A percentile compares a stretch with the other conserved stretches of the same genome.
Evolutionary conservation across 2,797 vertebrate genomes (phyloP).

Genomic region (Diplodus sargus): DNA sequence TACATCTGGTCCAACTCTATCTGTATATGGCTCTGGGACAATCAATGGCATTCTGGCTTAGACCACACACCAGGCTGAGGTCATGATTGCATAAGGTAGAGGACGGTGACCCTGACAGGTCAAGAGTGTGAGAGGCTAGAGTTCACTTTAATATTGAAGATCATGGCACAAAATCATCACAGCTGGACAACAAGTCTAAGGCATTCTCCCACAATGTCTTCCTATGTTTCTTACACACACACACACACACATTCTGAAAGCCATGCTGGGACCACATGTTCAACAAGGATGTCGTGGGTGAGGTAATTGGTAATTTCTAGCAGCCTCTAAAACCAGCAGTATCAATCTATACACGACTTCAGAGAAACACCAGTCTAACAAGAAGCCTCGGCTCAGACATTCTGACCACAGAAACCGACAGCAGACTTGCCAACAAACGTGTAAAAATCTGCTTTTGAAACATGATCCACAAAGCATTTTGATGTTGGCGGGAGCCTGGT

Average conservation of each 20-base stretch:
- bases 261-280: constrained; percentile 70
- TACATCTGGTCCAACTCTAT: not conserved
- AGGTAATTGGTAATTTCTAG: constrained; percentile 53
- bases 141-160: constrained; percentile 46
- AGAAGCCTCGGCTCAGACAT: constrained; percentile 50
- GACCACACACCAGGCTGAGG: constrained; percentile 54
- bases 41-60: not conserved
- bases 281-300: constrained; percentile 52
- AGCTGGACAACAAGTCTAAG: constrained; percentile 35
- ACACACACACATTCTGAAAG: constrained; percentile 9
- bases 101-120: constrained; percentile 45
- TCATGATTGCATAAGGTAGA: constrained; percentile 20
- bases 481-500: constrained; percentile 21
- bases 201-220: constrained; percentile 11
- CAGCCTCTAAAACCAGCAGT: constrained; percentile 60
- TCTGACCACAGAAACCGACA: constrained; percentile 44
- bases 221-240: constrained; percentile 1
- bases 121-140: constrained; percentile 55
- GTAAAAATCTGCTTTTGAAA: constrained; percentile 48
- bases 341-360: constrained; percentile 55
- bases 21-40: not conserved
- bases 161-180: constrained; percentile 32
- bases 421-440: constrained; percentile 37
- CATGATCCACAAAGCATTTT: constrained; percentile 19
- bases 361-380: constrained; percentile 52